Evolutionary conservation across 2,113 vertebrate genomes (phyloP).

Genomic region (Tonatia bakeri): DNA sequence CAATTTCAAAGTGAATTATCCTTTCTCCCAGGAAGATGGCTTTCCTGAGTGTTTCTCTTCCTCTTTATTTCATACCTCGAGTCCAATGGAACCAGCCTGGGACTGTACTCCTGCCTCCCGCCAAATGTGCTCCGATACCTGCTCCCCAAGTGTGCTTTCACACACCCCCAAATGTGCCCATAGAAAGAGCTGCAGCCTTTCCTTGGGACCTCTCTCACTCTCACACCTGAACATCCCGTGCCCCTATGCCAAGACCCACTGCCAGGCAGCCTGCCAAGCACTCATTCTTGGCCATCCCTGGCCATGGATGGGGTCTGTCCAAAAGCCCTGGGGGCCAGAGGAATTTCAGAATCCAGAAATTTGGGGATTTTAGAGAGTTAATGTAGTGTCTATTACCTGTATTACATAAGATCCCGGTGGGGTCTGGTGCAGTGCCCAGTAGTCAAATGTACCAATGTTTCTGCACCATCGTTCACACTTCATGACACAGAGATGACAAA

Average conservation of each 20-base stretch:
- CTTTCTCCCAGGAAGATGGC: background rate
- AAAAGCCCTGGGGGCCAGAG: background rate
- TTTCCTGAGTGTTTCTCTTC: background rate
- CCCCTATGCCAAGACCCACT: too few relatives aligned
- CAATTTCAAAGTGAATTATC: background rate
- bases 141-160: background rate
- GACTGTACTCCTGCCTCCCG: background rate
- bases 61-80: background rate
- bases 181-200: background rate
- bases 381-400: too few relatives aligned
- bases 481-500: background rate
- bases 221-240: too few relatives aligned
- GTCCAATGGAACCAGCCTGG: background rate
- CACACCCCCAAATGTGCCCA: background rate
- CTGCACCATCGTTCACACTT: background rate
- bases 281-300: background rate
- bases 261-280: background rate
- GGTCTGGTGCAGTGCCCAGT: too few relatives aligned
- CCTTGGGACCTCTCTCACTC: background rate
- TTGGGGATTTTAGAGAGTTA: background rate
- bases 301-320: background rate
- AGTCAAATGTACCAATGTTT: background rate
- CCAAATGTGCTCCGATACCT: too few relatives aligned
- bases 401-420: background rate
- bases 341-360: background rate